Evolutionary conservation across 2,888 invertebrate species (phyloP), one percentile per base, ranked within the genome.

Genomic region (Amorpha juglandis): DNA sequence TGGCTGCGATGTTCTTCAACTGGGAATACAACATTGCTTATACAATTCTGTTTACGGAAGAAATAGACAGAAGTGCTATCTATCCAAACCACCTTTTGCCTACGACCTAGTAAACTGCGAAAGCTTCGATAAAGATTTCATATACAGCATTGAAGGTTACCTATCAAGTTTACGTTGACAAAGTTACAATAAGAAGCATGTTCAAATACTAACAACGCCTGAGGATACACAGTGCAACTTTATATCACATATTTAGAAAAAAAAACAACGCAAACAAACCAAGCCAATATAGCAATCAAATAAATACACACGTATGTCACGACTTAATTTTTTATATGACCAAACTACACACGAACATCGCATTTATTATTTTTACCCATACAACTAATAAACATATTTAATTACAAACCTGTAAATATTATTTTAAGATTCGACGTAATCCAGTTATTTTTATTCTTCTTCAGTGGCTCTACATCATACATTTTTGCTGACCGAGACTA

Each of bases 301-400:
- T 58, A 42, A 58, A 58, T 58, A 58, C 19, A 58, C 38, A 42
- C 58, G 38, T 58, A 16, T 58, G 58, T 58, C 58, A 58, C 58
- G 58, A 58, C 38, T 42, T 16, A 58, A 16, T 42, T 58, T 58
- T 58, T 58, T 58, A 58, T 58, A 21, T 12, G 42, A 58, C 42
- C 12, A 58, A 58, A 16, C 42, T 11, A 58, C 42, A 58, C 58
- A 21, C 42, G 58, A 38, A 8, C 53, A 55, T 12, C 42, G 42
- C 58, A 58, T 58, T 38, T 12, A 58, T 12, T 19, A 42, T 19
- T 19, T 16, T n/a, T 53, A 55, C 11, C 8, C 9, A 52, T 38
- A 16, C 14, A 38, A 9, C 6, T 35, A 16, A 55, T 55, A 55
- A 38, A 35, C 16, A 35, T 35, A 55, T 33, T 9, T 35, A 55